Conservation (phyloP, 2,797 vertebrate species). For the Enteromius thamalakanensis region DNA sequence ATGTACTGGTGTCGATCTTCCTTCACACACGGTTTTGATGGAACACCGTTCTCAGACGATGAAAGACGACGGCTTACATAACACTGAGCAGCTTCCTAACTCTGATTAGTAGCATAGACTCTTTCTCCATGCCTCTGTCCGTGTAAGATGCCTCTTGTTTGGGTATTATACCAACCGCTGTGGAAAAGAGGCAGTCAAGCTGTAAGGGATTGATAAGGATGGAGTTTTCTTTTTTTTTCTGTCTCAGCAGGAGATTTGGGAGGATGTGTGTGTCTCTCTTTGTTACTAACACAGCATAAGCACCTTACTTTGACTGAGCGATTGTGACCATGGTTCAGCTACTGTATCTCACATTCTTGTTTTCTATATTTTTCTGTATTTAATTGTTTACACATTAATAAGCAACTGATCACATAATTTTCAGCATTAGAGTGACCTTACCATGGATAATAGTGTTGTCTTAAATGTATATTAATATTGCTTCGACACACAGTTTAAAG, state of each 20-base stretch:
- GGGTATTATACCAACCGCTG: slow-evolving; percentile 57
- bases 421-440: background rate
- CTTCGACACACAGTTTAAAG: background rate
- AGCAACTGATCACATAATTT: background rate
- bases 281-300: slow-evolving; percentile 41
- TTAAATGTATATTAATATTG: background rate
- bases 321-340: background rate
- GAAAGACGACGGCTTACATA: slow-evolving; percentile 18
- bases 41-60: background rate
- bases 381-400: background rate
- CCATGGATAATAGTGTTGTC: background rate
- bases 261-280: slow-evolving; percentile 58
- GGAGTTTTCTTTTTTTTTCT: slow-evolving; percentile 61
- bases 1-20: background rate
- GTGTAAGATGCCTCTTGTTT: slow-evolving; percentile 59
- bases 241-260: slow-evolving; percentile 62
- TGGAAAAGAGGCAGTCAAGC: slow-evolving; percentile 66
- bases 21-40: background rate
- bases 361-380: background rate
- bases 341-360: background rate
- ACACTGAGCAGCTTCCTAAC: slow-evolving; percentile 24
- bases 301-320: background rate
- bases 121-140: slow-evolving; percentile 33
- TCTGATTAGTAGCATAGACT: slow-evolving; percentile 40
- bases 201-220: slow-evolving; percentile 73